Evolutionary conservation across 2,888 invertebrate species (phyloP), one percentile per base, ranked within the genome.

Genomic region (Branchipolynoe longqiensis): DNA sequence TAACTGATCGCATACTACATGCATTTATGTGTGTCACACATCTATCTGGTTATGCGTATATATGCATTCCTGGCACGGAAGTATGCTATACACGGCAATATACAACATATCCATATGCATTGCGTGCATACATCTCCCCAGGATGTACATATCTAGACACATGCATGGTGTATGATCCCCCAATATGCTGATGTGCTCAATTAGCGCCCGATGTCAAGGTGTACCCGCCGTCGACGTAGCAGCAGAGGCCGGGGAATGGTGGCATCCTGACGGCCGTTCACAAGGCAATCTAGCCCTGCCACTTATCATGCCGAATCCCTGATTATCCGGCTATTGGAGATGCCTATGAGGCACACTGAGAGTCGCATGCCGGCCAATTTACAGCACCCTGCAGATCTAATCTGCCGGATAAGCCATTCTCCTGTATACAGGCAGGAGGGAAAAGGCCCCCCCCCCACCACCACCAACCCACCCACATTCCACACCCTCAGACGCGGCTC

Each of bases 261-360:
- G 69, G n/a, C n/a, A n/a, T n/a, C n/a, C n/a, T n/a, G 62, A 62
- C 62, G 31, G 69, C 36, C 69, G 69, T 69, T 69, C 38, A 69
- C 69, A 22, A 22, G 33, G 69, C 69, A 69, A 69, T 69, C 69
- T 69, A 22, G 33, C 36, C 69, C 69, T 69, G 69, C 38, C 69
- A 69, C 69, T 38, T 69, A 69, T 38, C 69, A 22, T 22, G 22
- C 69, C 33, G 36, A 18, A 33, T 38, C 38, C n/a, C 33, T 69
- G 69, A 69, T 69, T 38, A 69, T 33, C 69, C 18, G n/a, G 18
- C 69, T 69, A 2, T 33, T 69, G 69, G 36, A 69, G 69, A 69
- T 36, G 36, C 69, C 69, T 38, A 4, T 12, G 36, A 1, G 14
- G 14, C 33, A 33, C 38, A 33, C 69, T n/a, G 36, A 12, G 18